Percentiles rank a stretch among this genome's conserved stretches.
phyloP scores from a whole-genome alignment of 2,797 vertebrate species.

The Streptopelia turtur region DNA sequence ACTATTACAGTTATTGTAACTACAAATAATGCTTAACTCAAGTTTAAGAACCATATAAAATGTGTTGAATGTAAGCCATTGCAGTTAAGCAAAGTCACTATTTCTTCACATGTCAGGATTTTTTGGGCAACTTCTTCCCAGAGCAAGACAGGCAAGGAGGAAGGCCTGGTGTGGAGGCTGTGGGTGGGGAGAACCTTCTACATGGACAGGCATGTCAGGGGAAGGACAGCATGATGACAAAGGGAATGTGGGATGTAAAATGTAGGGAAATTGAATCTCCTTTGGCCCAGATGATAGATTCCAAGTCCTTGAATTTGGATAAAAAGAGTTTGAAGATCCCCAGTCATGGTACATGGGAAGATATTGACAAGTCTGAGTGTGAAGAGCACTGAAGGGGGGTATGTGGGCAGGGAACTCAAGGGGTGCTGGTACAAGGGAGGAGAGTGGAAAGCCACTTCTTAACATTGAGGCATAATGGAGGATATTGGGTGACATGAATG shows the following conservation, averaged over 20 bases:
- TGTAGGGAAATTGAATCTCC: not conserved
- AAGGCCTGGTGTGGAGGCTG: not conserved
- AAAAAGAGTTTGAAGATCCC: not conserved
- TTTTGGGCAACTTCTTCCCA: not conserved
- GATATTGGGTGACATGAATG: not conserved
- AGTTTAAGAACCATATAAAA: not conserved
- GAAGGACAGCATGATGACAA: not conserved
- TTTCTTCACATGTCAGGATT: not conserved
- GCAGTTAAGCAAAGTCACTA: not conserved
- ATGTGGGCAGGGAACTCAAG: not conserved
- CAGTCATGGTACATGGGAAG: not conserved
- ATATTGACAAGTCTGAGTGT: not conserved
- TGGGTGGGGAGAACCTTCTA: not conserved
- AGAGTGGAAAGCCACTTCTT: not conserved
- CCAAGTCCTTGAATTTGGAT: accelerated
- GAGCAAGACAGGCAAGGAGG: accelerated
- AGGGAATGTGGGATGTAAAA: not conserved
- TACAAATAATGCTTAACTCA: not conserved
- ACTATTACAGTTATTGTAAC: not conserved
- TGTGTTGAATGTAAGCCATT: not conserved
- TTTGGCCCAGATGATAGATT: not conserved
- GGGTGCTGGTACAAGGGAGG: accelerated
- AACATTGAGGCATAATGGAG: accelerated
- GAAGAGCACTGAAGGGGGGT: not conserved
- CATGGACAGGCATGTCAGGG: not conserved